phyloP scores from a whole-genome alignment of 2,888 invertebrate species.

The Lepidonotus clava region DNA sequence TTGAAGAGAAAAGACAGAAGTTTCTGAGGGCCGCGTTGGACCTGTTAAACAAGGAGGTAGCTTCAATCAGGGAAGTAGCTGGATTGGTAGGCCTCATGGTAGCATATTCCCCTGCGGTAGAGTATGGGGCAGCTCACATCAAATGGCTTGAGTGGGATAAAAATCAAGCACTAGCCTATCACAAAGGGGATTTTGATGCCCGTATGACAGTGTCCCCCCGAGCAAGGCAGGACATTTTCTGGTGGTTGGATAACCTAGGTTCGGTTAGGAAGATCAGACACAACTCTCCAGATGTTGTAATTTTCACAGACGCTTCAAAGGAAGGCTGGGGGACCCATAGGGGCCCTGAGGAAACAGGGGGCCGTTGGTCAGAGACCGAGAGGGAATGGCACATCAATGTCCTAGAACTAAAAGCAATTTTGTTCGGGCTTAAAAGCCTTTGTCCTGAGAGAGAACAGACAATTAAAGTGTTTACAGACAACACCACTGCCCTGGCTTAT shows the following conservation, averaged over 20 bases:
- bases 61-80: not conserved
- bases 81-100: not conserved
- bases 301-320: not conserved
- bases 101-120: not conserved
- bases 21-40: not conserved
- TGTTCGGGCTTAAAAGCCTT: not conserved
- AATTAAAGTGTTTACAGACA: not conserved
- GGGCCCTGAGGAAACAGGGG: not conserved
- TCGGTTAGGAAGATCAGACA: not conserved
- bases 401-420: not conserved
- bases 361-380: too few relatives aligned
- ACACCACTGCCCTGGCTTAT: not conserved
- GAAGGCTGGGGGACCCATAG: not conserved
- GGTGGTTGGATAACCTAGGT: not conserved
- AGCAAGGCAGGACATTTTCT: not conserved
- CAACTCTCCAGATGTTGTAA: not conserved
- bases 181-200: not conserved
- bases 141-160: not conserved
- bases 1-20: not conserved
- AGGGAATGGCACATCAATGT: too few relatives aligned
- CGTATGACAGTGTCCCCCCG: too few relatives aligned
- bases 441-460: not conserved
- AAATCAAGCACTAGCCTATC: not conserved
- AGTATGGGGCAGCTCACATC: not conserved
- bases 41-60: not conserved